phyloP scores from a whole-genome alignment of 2,113 vertebrate species.

The Podocnemis expansa region DNA sequence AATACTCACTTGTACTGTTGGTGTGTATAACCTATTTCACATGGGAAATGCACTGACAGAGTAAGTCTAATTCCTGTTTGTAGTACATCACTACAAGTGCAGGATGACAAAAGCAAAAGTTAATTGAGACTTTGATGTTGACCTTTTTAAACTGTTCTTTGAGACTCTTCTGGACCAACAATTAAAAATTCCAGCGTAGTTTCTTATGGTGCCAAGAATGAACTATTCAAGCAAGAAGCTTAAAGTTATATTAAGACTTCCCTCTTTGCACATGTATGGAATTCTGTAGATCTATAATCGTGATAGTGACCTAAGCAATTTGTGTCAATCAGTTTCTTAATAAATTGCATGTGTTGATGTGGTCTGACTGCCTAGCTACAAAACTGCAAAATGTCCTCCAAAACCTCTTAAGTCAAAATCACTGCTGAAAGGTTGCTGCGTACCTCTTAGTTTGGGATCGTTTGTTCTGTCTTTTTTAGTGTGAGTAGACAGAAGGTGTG shows the following conservation, averaged over 20 bases:
- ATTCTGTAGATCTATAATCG: too few species aligned
- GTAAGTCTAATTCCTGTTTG: not conserved
- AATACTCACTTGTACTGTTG: not conserved
- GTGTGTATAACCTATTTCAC: constrained; percentile 17
- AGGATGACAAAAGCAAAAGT: constrained; percentile 9
- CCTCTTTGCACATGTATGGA: too few species aligned
- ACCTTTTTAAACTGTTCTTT: not conserved
- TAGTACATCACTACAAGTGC: not conserved
- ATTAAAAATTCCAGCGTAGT: not conserved
- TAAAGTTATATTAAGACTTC: not conserved
- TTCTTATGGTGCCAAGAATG: not conserved
- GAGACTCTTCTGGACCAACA: not conserved
- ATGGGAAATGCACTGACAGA: constrained; percentile 9
- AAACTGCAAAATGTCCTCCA: too few species aligned
- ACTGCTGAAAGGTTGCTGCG: too few species aligned
- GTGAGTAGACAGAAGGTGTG: too few species aligned
- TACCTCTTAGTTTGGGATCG: too few species aligned
- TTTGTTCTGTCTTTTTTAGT: too few species aligned
- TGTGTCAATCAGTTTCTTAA: too few species aligned
- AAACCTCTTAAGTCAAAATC: too few species aligned
- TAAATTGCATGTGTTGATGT: too few species aligned
- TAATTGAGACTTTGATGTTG: not conserved
- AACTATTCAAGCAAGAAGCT: not conserved
- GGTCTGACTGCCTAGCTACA: too few species aligned
- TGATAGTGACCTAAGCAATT: too few species aligned